A percentile compares a stretch with the other conserved stretches of the same genome.
Conservation (phyloP, 2,888 invertebrate species). For the Rotaria socialis region DNA sequence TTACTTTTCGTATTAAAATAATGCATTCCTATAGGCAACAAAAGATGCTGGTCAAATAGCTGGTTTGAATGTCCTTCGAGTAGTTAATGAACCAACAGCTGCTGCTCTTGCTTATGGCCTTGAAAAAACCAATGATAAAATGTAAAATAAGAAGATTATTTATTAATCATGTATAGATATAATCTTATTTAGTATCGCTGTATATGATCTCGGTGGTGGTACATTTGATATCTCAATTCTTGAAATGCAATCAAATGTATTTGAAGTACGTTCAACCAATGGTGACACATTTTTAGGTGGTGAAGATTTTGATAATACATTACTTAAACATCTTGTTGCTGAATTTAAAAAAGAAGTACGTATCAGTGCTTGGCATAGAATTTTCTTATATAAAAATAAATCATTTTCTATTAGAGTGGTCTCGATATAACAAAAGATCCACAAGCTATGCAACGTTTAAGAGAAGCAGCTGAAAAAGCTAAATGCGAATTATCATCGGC, state of each 20-base stretch:
- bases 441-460: conserved; percentile 94
- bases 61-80: conserved; percentile 88
- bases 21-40: conserved; percentile 64
- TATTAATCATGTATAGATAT: no score
- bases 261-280: conserved; percentile 98
- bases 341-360: conserved; percentile 74
- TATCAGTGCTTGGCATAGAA: background rate
- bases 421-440: conserved; percentile 86
- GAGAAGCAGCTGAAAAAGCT: conserved; percentile 96
- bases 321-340: conserved; percentile 79
- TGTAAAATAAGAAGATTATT: background rate
- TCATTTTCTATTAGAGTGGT: conserved; percentile 62
- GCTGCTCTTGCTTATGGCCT: conserved; percentile 97
- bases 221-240: conserved; percentile 96
- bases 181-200: conserved; percentile 76
- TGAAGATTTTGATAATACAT: conserved; percentile 92
- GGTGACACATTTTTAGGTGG: conserved; percentile 97
- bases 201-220: conserved; percentile 97
- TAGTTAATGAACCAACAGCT: conserved; percentile 97
- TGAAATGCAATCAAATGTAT: conserved; percentile 99
- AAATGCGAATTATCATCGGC: conserved; percentile 88
- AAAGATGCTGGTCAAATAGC: conserved; percentile 97
- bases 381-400: background rate
- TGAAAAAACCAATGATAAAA: conserved; percentile 76
- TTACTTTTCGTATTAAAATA: background rate